Evolutionary conservation across 2,797 vertebrate species (phyloP).

Genomic region (Sarcophilus harrisii): DNA sequence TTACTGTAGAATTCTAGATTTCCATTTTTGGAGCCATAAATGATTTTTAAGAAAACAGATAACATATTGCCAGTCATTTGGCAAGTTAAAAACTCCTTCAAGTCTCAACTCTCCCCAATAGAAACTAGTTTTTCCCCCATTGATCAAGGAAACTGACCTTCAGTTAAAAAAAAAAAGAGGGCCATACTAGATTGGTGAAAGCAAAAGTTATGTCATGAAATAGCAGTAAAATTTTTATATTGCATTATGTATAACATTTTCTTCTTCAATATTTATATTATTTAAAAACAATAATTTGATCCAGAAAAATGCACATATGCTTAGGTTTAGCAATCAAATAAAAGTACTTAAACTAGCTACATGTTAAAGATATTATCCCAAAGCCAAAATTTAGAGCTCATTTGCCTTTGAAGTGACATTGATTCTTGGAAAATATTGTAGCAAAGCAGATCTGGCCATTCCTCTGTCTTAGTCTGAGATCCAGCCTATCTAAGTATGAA

Average conservation of each 20-base stretch:
- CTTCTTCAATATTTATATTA: not conserved
- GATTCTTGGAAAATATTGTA: not conserved
- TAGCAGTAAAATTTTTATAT: not conserved
- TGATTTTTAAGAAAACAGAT: conserved; percentile 11
- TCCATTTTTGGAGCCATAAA: not conserved
- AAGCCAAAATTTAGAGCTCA: not conserved
- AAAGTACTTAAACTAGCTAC: not conserved
- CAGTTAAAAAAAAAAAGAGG: not conserved
- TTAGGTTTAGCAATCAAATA: not conserved
- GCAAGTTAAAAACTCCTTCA: not conserved
- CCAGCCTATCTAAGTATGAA: not conserved
- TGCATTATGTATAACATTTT: not conserved
- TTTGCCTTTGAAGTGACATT: not conserved
- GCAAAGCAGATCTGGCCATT: not conserved
- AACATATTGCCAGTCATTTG: not conserved
- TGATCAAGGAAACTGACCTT: not conserved
- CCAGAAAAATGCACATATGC: not conserved
- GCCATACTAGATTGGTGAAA: not conserved
- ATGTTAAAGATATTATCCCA: not conserved
- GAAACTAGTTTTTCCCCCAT: not conserved
- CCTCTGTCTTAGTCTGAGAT: not conserved
- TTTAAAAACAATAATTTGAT: not conserved
- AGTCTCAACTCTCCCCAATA: not conserved
- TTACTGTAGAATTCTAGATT: not conserved
- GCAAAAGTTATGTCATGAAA: not conserved